Evolutionary conservation across 1,140 invertebrate species (phyloP).

Genomic region (Ceratoteleas bidentatus): DNA sequence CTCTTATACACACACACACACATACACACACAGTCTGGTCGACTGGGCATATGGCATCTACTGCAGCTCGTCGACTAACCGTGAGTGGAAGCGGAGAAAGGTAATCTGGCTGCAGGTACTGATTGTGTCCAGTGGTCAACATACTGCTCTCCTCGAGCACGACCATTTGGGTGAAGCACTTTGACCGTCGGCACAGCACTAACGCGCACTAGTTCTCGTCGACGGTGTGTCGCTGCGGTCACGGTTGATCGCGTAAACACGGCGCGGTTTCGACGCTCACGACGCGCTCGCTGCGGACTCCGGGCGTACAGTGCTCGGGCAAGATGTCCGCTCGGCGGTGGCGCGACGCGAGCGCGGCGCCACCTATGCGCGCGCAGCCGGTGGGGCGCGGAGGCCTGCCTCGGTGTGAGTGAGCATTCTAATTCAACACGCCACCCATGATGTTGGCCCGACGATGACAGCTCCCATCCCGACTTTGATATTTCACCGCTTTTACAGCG

Average conservation of each 20-base stretch:
- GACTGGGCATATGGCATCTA: not conserved
- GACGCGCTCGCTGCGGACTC: slow-evolving; percentile 69
- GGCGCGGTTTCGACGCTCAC: too few species aligned
- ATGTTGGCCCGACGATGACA: slow-evolving; percentile 84
- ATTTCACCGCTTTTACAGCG: slow-evolving; percentile 82
- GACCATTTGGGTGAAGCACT: slow-evolving; percentile 87
- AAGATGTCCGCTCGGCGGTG: slow-evolving; percentile 53
- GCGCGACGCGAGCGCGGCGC: slow-evolving; percentile 60
- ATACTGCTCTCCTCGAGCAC: slow-evolving; percentile 94
- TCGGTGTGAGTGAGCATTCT: slow-evolving; percentile 80
- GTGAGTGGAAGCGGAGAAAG: slow-evolving; percentile 93
- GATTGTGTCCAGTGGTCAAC: slow-evolving; percentile 93
- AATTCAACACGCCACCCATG: slow-evolving; percentile 86
- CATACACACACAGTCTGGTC: not conserved
- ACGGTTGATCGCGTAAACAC: too few species aligned
- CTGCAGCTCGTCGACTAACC: slow-evolving; percentile 81
- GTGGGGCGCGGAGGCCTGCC: slow-evolving; percentile 76
- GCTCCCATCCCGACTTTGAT: slow-evolving; percentile 84
- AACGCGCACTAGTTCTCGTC: not conserved
- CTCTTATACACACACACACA: not conserved
- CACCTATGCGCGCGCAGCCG: slow-evolving; percentile 53
- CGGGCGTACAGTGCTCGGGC: slow-evolving; percentile 72
- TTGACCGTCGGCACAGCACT: slow-evolving; percentile 67
- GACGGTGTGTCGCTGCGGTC: too few species aligned
- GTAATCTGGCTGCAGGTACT: slow-evolving; percentile 96